Percentiles rank a stretch among this genome's conserved stretches.
Conservation (phyloP, 2,797 vertebrate species). For the Psittacula echo region DNA sequence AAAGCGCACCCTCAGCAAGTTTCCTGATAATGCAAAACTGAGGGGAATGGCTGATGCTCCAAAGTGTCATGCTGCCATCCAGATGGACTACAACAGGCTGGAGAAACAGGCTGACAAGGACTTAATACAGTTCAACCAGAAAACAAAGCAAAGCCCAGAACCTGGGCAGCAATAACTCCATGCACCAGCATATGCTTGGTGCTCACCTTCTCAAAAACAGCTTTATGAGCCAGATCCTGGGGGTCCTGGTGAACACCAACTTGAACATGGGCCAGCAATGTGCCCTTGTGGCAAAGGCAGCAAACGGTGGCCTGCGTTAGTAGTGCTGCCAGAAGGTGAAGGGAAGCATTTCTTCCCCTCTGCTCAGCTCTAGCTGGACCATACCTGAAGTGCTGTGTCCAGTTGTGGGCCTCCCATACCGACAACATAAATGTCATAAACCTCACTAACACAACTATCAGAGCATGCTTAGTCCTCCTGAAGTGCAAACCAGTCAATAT, state of each 20-base stretch:
- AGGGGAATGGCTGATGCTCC: not conserved
- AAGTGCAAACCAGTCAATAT: not conserved
- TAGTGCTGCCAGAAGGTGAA: not conserved
- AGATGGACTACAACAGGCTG: not conserved
- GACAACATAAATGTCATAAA: not conserved
- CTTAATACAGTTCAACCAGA: too few relatives aligned
- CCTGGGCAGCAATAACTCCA: rapidly evolving
- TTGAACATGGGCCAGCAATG: rapidly evolving
- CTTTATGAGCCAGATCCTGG: not conserved
- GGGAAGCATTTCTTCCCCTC: not conserved
- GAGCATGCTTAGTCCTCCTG: not conserved
- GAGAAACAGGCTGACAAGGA: not conserved
- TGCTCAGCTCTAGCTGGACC: not conserved
- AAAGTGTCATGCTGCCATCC: not conserved
- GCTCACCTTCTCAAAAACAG: not conserved
- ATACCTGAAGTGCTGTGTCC: not conserved
- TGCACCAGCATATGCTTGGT: not conserved
- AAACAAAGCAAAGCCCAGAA: not conserved
- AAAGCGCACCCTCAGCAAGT: not conserved
- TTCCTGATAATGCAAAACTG: not conserved
- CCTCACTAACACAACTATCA: not conserved
- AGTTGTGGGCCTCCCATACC: not conserved
- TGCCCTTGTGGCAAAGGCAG: not conserved
- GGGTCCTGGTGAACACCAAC: not conserved
- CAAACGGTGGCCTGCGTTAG: not conserved